These are phyloP conservation scores for Luscinia luscinia DNA, from an alignment of 2,797 vertebrate species.

Conservation along the genomic window DNA sequence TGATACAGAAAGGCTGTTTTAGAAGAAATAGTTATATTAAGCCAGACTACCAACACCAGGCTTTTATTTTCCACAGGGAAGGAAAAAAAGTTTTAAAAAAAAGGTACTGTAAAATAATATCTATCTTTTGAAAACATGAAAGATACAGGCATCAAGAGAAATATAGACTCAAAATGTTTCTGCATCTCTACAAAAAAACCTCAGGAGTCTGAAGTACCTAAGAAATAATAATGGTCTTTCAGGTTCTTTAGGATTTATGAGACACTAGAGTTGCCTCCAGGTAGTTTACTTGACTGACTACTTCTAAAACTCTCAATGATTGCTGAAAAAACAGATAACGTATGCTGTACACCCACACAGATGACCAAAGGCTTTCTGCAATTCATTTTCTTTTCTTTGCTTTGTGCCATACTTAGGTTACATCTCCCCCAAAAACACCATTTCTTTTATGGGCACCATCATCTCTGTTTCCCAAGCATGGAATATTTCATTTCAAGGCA, in stretches of 20 bases:
- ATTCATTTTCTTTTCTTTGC: not conserved
- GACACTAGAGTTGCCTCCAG: not conserved
- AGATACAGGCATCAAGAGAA: not conserved
- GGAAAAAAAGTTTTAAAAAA: too few relatives aligned
- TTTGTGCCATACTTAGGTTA: not conserved
- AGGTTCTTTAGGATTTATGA: slow-evolving; percentile 1
- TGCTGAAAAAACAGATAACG: not conserved
- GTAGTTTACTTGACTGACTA: not conserved
- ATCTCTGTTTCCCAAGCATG: not conserved
- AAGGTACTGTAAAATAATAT: not conserved
- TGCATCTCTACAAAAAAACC: not conserved
- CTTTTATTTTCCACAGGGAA: not conserved
- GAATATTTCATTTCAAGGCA: slow-evolving; percentile 22
- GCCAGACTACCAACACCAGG: not conserved
- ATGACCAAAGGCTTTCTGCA: not conserved
- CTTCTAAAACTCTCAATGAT: not conserved
- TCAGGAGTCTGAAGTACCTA: not conserved
- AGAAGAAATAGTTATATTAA: not conserved
- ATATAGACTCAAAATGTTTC: not conserved
- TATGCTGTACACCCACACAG: not conserved
- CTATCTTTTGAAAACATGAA: not conserved
- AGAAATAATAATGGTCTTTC: not conserved
- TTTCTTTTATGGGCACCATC: not conserved
- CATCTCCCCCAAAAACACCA: not conserved
- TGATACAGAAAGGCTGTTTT: not conserved